Evolutionary conservation across 2,113 vertebrate species (phyloP).

Genomic region (Silurus asotus): DNA sequence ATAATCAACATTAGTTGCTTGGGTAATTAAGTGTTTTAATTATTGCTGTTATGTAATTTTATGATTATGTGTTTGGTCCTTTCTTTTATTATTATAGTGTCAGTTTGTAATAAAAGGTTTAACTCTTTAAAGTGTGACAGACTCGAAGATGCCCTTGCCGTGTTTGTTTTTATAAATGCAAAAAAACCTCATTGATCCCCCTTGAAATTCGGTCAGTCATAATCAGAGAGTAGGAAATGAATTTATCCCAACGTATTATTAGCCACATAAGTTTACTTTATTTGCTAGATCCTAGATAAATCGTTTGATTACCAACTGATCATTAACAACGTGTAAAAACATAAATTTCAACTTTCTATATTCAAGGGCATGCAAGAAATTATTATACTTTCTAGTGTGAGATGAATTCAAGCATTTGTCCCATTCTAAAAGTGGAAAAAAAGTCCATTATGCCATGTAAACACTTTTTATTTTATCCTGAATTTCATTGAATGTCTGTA

Average conservation of each 20-base stretch:
- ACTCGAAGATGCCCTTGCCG: not conserved
- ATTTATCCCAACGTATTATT: not conserved
- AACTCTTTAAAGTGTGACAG: not conserved
- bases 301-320: too few relatives aligned
- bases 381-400: not conserved
- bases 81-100: not conserved
- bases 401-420: too few relatives aligned
- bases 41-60: not conserved
- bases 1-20: not conserved
- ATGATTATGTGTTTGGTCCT: not conserved
- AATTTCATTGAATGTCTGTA: too few relatives aligned
- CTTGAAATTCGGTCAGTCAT: not conserved
- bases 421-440: too few relatives aligned
- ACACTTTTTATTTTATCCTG: too few relatives aligned
- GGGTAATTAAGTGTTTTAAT: not conserved
- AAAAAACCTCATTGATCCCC: not conserved
- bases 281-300: too few relatives aligned
- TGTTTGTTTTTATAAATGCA: not conserved
- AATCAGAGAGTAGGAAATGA: not conserved
- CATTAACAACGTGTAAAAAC: too few relatives aligned
- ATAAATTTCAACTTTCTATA: not conserved
- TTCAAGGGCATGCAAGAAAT: not conserved
- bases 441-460: too few relatives aligned
- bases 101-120: not conserved
- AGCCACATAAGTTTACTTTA: not conserved